phyloP scores from a whole-genome alignment of 2,888 invertebrate species.

The Dynastes grantii region DNA sequence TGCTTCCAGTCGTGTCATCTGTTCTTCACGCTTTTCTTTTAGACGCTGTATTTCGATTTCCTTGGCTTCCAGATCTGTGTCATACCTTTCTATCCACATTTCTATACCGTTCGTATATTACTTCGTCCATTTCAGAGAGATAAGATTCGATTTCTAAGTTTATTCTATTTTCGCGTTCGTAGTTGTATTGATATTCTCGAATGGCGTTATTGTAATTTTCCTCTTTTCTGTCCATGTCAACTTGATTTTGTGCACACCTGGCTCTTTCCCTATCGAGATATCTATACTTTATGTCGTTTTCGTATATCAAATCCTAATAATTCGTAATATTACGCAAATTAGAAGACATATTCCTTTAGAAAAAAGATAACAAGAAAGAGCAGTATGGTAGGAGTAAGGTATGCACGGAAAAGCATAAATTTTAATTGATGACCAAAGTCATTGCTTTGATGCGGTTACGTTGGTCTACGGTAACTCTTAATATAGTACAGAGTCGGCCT shows the following conservation, averaged over 20 bases:
- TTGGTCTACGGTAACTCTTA: too few species aligned
- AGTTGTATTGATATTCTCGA: constrained; percentile 62
- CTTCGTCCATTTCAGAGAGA: constrained; percentile 59
- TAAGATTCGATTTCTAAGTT: constrained; percentile 61
- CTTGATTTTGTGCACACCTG: constrained; percentile 66
- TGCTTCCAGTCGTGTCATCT: constrained; percentile 54
- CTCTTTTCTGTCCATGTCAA: constrained; percentile 62
- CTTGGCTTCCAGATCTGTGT: constrained; percentile 63
- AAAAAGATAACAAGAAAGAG: too few species aligned
- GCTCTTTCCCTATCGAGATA: constrained; percentile 67
- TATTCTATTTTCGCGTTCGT: constrained; percentile 64
- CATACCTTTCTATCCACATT: constrained; percentile 60
- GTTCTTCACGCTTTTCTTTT: constrained; percentile 64
- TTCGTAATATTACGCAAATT: neutral
- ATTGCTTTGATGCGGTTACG: too few species aligned
- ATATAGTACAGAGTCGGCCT: too few species aligned
- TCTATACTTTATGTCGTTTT: constrained; percentile 61
- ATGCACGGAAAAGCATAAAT: too few species aligned
- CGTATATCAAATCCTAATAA: constrained; percentile 62
- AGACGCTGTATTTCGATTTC: constrained; percentile 61
- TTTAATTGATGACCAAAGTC: too few species aligned
- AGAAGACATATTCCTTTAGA: too few species aligned
- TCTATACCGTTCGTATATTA: constrained; percentile 63
- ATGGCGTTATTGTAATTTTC: constrained; percentile 62
- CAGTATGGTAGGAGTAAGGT: too few species aligned